Conservation (phyloP, 2,888 invertebrate genomes). For the Yponomeuta sedellus region DNA sequence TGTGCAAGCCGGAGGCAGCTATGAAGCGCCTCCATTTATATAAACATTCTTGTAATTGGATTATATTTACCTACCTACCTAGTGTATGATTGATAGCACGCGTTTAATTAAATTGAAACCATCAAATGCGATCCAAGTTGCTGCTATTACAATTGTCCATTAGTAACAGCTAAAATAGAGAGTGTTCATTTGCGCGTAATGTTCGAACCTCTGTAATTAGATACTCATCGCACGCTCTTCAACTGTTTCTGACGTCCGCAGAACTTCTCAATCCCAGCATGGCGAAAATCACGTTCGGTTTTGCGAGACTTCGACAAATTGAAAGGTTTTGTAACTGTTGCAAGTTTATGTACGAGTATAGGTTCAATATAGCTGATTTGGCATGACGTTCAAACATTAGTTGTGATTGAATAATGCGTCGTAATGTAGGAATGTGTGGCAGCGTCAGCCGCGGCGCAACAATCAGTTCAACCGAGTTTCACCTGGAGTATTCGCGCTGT, state of each 20-base stretch:
- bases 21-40: not conserved
- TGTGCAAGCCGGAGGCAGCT: not conserved
- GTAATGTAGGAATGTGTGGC: slow-evolving; percentile 53
- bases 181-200: not conserved
- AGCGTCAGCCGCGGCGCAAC: slow-evolving; percentile 40
- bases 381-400: not conserved
- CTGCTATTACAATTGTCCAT: not conserved
- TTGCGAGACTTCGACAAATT: not conserved
- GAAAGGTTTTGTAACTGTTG: not conserved
- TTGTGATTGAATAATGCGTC: slow-evolving; percentile 38
- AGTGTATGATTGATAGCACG: not conserved
- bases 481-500: slow-evolving; percentile 73
- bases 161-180: too few relatives aligned
- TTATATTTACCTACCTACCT: not conserved
- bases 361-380: not conserved
- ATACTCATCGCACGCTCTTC: not conserved
- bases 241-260: not conserved
- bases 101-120: not conserved
- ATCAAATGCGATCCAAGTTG: not conserved
- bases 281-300: not conserved
- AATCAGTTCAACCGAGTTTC: slow-evolving; percentile 73
- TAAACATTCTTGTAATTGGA: not conserved
- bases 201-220: not conserved
- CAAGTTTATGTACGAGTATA: not conserved
- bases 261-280: not conserved